phyloP scores from a whole-genome alignment of 1,140 invertebrate species.

The Phymorhynchus buccinoides region DNA sequence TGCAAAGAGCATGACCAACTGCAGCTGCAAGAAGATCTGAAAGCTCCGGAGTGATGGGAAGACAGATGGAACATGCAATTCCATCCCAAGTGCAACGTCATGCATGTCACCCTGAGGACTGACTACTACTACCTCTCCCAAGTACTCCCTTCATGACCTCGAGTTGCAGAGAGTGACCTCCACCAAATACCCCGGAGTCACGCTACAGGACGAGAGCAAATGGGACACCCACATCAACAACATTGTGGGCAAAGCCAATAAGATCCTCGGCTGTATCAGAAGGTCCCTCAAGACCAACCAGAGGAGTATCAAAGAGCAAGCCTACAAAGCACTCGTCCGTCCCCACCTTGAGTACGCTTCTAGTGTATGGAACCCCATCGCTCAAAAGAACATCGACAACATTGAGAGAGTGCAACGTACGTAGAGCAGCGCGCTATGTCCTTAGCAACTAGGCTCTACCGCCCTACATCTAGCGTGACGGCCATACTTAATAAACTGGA shows the following conservation, averaged over 20 bases:
- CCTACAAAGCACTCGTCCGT: slow-evolving; percentile 35
- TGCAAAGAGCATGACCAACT: too few species aligned
- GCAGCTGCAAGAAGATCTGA: too few species aligned
- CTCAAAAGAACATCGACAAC: slow-evolving; percentile 35
- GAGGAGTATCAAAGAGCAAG: slow-evolving; percentile 36
- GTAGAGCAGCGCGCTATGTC: too few species aligned
- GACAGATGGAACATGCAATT: not conserved
- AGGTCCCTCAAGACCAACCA: slow-evolving; percentile 31
- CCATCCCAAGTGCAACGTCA: not conserved
- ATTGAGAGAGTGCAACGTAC: too few species aligned
- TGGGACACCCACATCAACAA: slow-evolving; percentile 38
- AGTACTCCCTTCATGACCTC: too few species aligned
- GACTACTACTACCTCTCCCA: too few species aligned
- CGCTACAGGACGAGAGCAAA: slow-evolving; percentile 31
- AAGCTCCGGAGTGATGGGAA: too few species aligned
- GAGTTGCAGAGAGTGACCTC: too few species aligned
- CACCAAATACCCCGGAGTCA: slow-evolving; percentile 42
- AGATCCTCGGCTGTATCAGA: slow-evolving; percentile 36
- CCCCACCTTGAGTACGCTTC: slow-evolving; percentile 44
- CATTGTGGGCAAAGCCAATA: slow-evolving; percentile 32
- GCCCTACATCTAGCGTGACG: too few species aligned
- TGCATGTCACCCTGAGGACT: too few species aligned
- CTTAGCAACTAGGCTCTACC: too few species aligned
- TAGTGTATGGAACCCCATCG: slow-evolving; percentile 45
- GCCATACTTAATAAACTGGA: too few species aligned